Percentiles rank a stretch among this genome's conserved stretches.
phyloP scores from a whole-genome alignment of 2,113 vertebrate species.

The Amphilophus citrinellus region DNA sequence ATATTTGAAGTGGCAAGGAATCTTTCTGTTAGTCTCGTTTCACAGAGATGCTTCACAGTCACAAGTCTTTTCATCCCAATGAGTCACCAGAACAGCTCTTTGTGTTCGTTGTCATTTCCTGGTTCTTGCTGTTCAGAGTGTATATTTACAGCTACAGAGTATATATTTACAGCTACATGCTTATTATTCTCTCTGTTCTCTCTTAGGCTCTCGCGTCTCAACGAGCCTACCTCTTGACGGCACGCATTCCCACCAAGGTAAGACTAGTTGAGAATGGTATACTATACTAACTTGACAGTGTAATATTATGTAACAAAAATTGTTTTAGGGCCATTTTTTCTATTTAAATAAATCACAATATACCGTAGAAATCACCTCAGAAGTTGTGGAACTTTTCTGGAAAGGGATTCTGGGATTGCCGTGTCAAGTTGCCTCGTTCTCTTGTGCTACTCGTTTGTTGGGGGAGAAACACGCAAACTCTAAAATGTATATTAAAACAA shows the following conservation, averaged over 20 bases:
- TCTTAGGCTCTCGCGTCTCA: conserved; percentile 92
- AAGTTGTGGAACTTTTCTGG: neutral
- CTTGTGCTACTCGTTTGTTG: neutral
- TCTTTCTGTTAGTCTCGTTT: neutral
- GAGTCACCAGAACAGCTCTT: conserved; percentile 42
- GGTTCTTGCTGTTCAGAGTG: conserved; percentile 25
- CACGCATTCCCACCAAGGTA: conserved; percentile 96
- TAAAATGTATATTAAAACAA: neutral
- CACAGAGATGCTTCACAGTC: conserved; percentile 31
- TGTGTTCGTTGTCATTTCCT: conserved; percentile 56
- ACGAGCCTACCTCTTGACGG: conserved; percentile 90
- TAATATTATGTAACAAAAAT: neutral
- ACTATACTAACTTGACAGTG: neutral
- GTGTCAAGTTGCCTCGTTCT: neutral
- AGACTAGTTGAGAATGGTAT: conserved; percentile 37
- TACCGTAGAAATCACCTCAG: neutral
- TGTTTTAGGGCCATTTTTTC: neutral
- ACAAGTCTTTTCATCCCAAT: conserved; percentile 47
- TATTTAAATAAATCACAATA: neutral
- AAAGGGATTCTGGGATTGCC: neutral
- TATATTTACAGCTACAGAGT: conserved; percentile 45
- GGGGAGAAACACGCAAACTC: neutral
- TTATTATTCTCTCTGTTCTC: conserved; percentile 60
- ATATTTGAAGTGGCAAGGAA: neutral
- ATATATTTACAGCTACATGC: conserved; percentile 45